These are phyloP conservation scores for Balearica regulorum DNA, from an alignment of 2,797 vertebrate species.

Conservation along the genomic window DNA sequence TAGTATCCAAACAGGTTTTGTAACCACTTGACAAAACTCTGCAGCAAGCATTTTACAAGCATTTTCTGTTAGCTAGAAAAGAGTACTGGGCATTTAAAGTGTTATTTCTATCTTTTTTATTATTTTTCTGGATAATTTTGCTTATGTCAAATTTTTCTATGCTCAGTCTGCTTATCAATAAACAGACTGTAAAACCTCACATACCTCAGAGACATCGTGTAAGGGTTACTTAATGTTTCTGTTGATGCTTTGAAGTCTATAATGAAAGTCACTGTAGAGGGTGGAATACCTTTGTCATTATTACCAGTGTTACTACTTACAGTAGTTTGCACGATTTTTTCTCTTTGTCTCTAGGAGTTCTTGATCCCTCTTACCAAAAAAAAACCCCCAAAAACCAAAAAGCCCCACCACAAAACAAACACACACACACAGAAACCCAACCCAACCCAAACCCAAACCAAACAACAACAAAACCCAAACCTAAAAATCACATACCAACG, in stretches of 20 bases:
- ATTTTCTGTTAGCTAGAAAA: not conserved
- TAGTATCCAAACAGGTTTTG: not conserved
- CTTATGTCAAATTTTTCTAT: not conserved
- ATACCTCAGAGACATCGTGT: not conserved
- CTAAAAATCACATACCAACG: not conserved
- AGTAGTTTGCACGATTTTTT: not conserved
- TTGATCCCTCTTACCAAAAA: not conserved
- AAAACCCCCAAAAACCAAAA: too few species aligned
- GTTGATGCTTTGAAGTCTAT: not conserved
- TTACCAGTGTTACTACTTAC: not conserved
- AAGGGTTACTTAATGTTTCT: not conserved
- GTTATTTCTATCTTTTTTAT: not conserved
- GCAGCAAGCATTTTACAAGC: not conserved
- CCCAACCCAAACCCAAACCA: too few species aligned
- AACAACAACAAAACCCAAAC: not conserved
- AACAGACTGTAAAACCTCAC: not conserved
- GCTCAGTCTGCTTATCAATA: not conserved
- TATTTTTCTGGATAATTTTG: not conserved
- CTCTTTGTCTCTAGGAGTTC: not conserved
- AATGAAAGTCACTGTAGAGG: not conserved
- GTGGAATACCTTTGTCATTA: not conserved
- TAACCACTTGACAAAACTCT: not conserved
- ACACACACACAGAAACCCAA: too few species aligned
- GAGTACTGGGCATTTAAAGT: not conserved
- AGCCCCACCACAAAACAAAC: not conserved